A percentile compares a stretch with the other conserved stretches of the same genome.
Conservation (phyloP, 2,888 invertebrate species). For the Diaprepes abbreviatus region DNA sequence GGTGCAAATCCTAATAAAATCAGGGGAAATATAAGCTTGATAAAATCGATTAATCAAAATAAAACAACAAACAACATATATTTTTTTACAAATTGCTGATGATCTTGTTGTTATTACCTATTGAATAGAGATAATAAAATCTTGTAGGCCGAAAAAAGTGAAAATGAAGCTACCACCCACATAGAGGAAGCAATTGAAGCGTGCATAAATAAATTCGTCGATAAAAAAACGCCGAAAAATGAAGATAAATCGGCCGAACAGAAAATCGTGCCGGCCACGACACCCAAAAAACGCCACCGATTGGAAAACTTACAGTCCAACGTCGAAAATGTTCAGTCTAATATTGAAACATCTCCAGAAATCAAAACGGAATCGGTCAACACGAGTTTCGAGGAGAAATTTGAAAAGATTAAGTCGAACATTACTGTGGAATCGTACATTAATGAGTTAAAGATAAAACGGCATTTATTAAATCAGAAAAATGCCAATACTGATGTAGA, state of each 20-base stretch:
- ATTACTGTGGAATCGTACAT: conserved; percentile 62
- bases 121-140: too few species aligned
- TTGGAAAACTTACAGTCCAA: conserved; percentile 72
- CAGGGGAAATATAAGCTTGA: too few species aligned
- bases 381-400: conserved; percentile 47
- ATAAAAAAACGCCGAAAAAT: conserved; percentile 53
- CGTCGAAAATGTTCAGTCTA: conserved; percentile 37
- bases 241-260: conserved; percentile 52
- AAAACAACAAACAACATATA: too few species aligned
- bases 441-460: conserved; percentile 64
- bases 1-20: too few species aligned
- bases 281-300: conserved; percentile 82
- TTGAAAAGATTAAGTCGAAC: conserved; percentile 57
- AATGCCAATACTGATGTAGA: conserved; percentile 15
- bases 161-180: conserved; percentile 59
- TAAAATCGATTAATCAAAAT: too few species aligned
- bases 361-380: conserved; percentile 57
- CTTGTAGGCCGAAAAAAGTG: conserved; percentile 46
- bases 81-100: too few species aligned
- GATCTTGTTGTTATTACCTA: too few species aligned
- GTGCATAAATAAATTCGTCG: conserved; percentile 68
- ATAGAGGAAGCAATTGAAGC: conserved; percentile 73
- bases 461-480: conserved; percentile 55
- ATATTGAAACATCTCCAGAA: conserved; percentile 54
- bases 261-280: conserved; percentile 68